phyloP scores from a whole-genome alignment of 2,113 vertebrate species.

The Chaenogobius annularis region DNA sequence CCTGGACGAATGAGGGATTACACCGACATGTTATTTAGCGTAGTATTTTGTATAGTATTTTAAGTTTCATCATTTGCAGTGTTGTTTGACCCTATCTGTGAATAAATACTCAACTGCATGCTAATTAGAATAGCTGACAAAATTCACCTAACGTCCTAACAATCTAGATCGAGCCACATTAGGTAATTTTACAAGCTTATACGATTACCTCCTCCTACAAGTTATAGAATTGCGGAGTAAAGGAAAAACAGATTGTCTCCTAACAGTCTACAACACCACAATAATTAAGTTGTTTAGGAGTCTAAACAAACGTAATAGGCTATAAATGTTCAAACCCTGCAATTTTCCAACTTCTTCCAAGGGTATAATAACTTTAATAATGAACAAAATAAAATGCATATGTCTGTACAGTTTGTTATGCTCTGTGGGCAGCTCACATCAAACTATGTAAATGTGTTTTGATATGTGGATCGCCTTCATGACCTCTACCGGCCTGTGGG shows the following conservation, averaged over 20 bases:
- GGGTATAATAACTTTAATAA: neutral
- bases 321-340: slow-evolving; percentile 25
- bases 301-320: neutral
- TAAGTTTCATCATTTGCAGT: neutral
- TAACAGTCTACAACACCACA: neutral
- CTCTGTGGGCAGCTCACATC: slow-evolving; percentile 9
- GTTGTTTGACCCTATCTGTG: neutral
- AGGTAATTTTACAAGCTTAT: too few relatives aligned
- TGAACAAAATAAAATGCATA: slow-evolving; percentile 1
- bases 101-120: neutral
- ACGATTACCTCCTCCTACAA: too few relatives aligned
- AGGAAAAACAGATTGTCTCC: neutral
- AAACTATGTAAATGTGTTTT: slow-evolving; percentile 14
- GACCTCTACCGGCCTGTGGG: slow-evolving; percentile 21
- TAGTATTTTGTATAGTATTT: too few relatives aligned
- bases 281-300: neutral
- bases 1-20: too few relatives aligned
- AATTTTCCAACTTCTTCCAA: neutral
- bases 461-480: slow-evolving; percentile 37
- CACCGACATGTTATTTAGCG: too few relatives aligned
- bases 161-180: too few relatives aligned
- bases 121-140: too few relatives aligned
- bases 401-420: neutral
- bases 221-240: neutral
- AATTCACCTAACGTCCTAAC: too few relatives aligned